Evolutionary conservation across 2,888 invertebrate species (phyloP), one percentile per base, ranked within the genome.

Genomic region (Phortica magna): DNA sequence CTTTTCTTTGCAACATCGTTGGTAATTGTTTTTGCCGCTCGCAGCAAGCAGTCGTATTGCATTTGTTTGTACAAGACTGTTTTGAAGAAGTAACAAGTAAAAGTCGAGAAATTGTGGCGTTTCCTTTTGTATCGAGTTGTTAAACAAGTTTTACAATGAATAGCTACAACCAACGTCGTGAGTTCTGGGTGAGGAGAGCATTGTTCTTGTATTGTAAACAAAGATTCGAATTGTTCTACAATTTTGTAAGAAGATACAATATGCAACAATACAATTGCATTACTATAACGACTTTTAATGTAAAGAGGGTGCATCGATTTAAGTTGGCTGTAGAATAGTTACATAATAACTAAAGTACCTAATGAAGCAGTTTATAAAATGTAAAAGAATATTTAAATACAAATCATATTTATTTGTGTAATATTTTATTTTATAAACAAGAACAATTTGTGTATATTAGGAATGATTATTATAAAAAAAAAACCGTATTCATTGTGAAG

Each of bases 1-100:
- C 14, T 9, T 48, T 48, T 48, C 48, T 48, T 48, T 48, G 48
- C 48, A 2, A 5, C 7, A 6, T 48, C 48, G 48, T 48, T 48
- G 48, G 48, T 67, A 67, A 67, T 67, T 67, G 67, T 42, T 67
- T 43, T 42, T 42, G 64, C 4, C n/a, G 70, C 55, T 71, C 39
- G 53, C 70, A 53, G 70, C 12, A 19, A 71, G 55, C 22, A 31
- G 53, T 48, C 53, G 22, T 48, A 48, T 2, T 48, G 10, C 10
- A 12, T 12, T 48, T 48, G 48, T 14, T 31, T 31, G 31, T 31
- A 31, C 31, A 31, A 48, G 48, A 48, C 48, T 48, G n/a, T 67
- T 67, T n/a, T 14, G n/a, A n/a, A 53, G 4, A 64, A 65, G 65
- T 7, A 31, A 14, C 65, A 39, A 65, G 65, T 31, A 31, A 31